These are phyloP conservation scores for Epirrita christyi DNA, from an alignment of 2,888 invertebrate species.

Conservation along the genomic window DNA sequence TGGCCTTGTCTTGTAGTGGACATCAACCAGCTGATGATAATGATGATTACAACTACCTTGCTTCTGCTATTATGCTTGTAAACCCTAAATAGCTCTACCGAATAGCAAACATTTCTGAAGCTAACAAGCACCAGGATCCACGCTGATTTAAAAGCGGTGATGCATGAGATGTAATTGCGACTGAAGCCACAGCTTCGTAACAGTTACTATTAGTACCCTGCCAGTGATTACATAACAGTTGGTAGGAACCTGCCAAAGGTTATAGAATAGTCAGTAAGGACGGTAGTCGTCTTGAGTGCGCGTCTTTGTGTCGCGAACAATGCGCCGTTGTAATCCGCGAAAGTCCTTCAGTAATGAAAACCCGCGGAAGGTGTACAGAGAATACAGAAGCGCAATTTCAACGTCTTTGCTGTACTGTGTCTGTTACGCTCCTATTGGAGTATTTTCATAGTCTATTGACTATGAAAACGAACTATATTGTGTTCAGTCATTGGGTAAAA, in stretches of 20 bases:
- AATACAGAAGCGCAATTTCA: conserved; percentile 13
- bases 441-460: no score
- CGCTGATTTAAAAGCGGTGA: conserved; percentile 36
- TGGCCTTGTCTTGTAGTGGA: no score
- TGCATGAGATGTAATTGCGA: conserved; percentile 40
- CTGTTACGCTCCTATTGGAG: background rate
- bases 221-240: conserved; percentile 10
- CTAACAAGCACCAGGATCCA: conserved; percentile 25
- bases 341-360: conserved; percentile 44
- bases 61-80: background rate
- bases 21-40: no score
- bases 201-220: conserved; percentile 14
- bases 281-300: conserved; percentile 32
- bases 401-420: background rate
- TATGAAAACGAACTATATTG: background rate
- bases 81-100: conserved; percentile 4
- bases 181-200: conserved; percentile 13
- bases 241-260: conserved; percentile 5
- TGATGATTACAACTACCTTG: background rate
- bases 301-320: conserved; percentile 43
- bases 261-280: conserved; percentile 4
- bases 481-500: background rate
- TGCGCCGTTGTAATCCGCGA: conserved; percentile 39
- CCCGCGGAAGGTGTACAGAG: conserved; percentile 4
- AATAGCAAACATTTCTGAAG: conserved; percentile 22